Evolutionary conservation across 2,888 invertebrate species (phyloP), one percentile per base, ranked within the genome.

Genomic region (Cyaniris semiargus): DNA sequence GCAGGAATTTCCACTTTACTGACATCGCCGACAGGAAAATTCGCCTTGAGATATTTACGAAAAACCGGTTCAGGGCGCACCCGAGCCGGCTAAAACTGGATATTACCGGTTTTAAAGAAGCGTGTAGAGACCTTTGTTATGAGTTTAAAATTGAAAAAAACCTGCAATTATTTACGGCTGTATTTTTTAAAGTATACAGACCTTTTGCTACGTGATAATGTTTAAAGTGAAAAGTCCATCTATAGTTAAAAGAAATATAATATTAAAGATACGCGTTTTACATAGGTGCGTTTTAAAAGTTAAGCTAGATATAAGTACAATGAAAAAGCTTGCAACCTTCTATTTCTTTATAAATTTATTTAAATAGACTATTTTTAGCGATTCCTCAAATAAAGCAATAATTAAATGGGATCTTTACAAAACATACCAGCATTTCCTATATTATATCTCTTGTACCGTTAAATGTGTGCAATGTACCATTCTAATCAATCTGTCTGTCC

Each of bases 1-100:
- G 83, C 83, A 85, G 86, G 89, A 88, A 90, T 91, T 90, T 89
- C 86, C 85, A 87, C 89, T 89, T 86, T 86, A 85, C 85, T 81
- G 84, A 85, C 84, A 84, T 84, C 85, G 83, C 82, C 78, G 81
- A 82, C 81, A 83, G 83, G 84, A 85, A 87, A 86, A 86, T 87
- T 86, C 82, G 79, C 84, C 82, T 82, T 83, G 80, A 81, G 79
- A 81, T 79, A 81, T 80, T 79, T 78, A 80, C 81, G 78, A 79
- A 78, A 74, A 70, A 48, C 74, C 34, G 34, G 34, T 38, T 71
- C 38, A 66, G 66, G 27, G 66, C 66, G 7, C 27, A 13, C 27
- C 27, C 18, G 66, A 1, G 15, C 15, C 18, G 27, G 66, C 66
- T 66, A 66, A 66, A 66, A 66, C 66, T 66, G 66, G 66, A 66